Percentiles rank a stretch among this genome's conserved stretches.
Evolutionary conservation across 2,113 vertebrate species (phyloP).

Genomic region (Dendrocopos noguchii): DNA sequence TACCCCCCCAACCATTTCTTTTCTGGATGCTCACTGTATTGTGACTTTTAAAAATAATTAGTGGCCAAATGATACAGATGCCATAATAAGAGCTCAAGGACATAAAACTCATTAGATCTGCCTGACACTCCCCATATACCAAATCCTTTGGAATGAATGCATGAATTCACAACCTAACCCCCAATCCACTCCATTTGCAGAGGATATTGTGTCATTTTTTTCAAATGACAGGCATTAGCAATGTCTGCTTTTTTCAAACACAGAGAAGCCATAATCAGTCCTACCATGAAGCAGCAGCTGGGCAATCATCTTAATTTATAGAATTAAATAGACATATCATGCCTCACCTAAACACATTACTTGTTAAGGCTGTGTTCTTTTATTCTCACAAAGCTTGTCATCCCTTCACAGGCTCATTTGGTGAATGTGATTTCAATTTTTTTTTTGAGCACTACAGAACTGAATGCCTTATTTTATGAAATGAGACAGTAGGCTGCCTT

Average conservation of each 20-base stretch:
- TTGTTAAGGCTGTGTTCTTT: background rate
- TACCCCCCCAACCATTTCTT: background rate
- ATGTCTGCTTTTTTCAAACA: background rate
- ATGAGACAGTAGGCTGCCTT: background rate
- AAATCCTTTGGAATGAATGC: background rate
- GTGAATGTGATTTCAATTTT: background rate
- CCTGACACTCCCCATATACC: background rate
- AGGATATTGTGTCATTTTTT: background rate
- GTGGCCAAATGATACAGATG: background rate
- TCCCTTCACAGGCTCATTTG: background rate
- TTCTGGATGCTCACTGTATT: background rate
- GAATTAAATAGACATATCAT: background rate
- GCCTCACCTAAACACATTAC: background rate
- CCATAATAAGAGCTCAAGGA: background rate
- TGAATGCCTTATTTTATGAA: conserved; percentile 18
- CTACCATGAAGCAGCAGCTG: background rate
- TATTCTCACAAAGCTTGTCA: background rate
- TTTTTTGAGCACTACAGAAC: background rate
- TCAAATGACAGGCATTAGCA: background rate
- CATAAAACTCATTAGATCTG: background rate
- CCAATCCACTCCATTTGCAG: background rate
- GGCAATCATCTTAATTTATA: background rate
- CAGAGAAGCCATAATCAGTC: background rate
- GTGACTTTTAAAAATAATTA: background rate
- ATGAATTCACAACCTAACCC: background rate